Evolutionary conservation across 2,113 vertebrate genomes (phyloP).

Genomic region (Petrocephalus microphthalmus): DNA sequence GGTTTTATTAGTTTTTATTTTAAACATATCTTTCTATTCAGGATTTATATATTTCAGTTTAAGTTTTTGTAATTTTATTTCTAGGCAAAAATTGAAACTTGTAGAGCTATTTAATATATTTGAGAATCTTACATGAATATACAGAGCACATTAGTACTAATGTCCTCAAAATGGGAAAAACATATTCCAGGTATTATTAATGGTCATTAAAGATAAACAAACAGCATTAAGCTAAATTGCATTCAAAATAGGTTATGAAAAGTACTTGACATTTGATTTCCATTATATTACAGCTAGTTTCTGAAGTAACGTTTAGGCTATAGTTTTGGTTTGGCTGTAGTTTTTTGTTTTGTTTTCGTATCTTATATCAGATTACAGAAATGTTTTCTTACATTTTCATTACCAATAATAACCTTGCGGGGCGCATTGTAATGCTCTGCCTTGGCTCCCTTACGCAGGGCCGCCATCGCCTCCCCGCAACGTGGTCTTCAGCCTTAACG

Average conservation of each 20-base stretch:
- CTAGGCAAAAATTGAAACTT: background rate
- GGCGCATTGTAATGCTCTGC: background rate
- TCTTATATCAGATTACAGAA: background rate
- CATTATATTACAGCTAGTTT: background rate
- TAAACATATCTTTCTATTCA: background rate
- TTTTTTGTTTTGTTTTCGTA: background rate
- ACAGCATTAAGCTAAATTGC: background rate
- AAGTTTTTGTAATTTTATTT: background rate
- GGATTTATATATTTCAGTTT: background rate
- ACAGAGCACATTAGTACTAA: background rate
- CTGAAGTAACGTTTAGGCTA: background rate
- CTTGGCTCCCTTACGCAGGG: conserved; percentile 49
- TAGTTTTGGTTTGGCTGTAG: background rate
- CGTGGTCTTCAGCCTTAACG: conserved; percentile 83
- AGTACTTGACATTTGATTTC: background rate
- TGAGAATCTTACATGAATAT: background rate
- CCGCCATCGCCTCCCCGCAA: conserved; percentile 75
- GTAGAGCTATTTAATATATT: background rate
- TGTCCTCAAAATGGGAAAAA: background rate
- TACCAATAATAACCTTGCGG: background rate
- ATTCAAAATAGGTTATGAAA: background rate
- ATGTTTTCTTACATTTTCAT: background rate
- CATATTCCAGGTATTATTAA: background rate
- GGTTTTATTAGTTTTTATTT: background rate
- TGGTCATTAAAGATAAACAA: background rate